Evolutionary conservation across 2,888 invertebrate species (phyloP).

Genomic region (Elaeidobius kamerunicus): DNA sequence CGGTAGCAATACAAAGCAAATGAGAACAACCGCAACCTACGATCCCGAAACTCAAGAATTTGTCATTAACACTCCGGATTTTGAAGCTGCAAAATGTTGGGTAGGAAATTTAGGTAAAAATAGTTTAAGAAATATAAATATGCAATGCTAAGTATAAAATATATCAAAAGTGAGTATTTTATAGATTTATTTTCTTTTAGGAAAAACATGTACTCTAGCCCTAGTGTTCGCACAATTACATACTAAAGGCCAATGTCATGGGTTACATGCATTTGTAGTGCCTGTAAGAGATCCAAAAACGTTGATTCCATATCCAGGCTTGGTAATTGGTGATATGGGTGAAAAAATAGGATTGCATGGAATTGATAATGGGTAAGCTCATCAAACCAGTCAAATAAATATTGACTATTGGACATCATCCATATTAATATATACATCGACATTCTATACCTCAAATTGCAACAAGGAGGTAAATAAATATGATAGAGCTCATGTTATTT

Average conservation of each 20-base stretch:
- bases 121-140: too few species aligned
- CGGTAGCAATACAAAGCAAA: conserved; percentile 89
- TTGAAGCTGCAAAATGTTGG: conserved; percentile 97
- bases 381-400: too few species aligned
- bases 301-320: conserved; percentile 74
- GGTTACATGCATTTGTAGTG: conserved; percentile 86
- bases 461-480: too few species aligned
- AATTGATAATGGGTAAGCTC: conserved; percentile 75
- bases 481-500: too few species aligned
- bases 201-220: conserved; percentile 81
- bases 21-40: conserved; percentile 88
- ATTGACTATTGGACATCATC: too few species aligned
- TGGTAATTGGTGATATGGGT: conserved; percentile 89
- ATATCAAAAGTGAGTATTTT: too few species aligned
- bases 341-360: conserved; percentile 90
- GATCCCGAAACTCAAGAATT: conserved; percentile 75
- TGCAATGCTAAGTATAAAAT: too few species aligned
- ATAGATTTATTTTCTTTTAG: too few species aligned
- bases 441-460: too few species aligned
- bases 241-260: conserved; percentile 75
- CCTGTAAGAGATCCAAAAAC: conserved; percentile 79
- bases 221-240: conserved; percentile 87
- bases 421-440: too few species aligned
- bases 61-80: conserved; percentile 86
- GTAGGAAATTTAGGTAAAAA: conserved; percentile 74